These are phyloP conservation scores for Troglohyphantes excavatus DNA, from an alignment of 2,888 invertebrate genomes.

Conservation along the genomic window DNA sequence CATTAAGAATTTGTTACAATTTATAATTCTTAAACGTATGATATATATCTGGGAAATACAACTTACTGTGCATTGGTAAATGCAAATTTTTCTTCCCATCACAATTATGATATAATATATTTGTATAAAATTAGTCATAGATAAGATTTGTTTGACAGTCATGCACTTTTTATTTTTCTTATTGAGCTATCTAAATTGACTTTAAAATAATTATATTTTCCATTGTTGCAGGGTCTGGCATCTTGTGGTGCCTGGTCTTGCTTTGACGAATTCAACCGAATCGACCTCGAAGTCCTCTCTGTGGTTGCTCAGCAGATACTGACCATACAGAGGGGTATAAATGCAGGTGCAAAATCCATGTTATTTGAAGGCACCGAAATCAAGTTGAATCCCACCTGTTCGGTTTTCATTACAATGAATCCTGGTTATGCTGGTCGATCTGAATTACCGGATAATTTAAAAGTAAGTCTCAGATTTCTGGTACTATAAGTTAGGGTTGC, in stretches of 20 bases:
- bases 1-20: too few species aligned
- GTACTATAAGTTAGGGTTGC: not conserved
- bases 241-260: constrained; percentile 89
- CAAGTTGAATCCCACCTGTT: constrained; percentile 77
- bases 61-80: too few species aligned
- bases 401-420: constrained; percentile 82
- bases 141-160: too few species aligned
- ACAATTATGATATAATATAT: too few species aligned
- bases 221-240: constrained; percentile 81
- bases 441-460: constrained; percentile 84
- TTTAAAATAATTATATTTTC: not conserved
- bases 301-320: constrained; percentile 92
- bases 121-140: too few species aligned
- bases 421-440: constrained; percentile 84
- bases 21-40: too few species aligned
- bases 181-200: not conserved
- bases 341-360: constrained; percentile 83
- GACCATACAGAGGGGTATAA: constrained; percentile 86
- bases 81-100: too few species aligned
- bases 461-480: constrained; percentile 80
- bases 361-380: constrained; percentile 79
- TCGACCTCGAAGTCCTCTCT: constrained; percentile 91
- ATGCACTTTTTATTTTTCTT: too few species aligned
- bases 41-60: too few species aligned
- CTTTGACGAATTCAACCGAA: constrained; percentile 92